Evolutionary conservation across 2,113 vertebrate genomes (phyloP), one percentile per base, ranked within the genome.

Genomic region (Vulpes ferrilata): DNA sequence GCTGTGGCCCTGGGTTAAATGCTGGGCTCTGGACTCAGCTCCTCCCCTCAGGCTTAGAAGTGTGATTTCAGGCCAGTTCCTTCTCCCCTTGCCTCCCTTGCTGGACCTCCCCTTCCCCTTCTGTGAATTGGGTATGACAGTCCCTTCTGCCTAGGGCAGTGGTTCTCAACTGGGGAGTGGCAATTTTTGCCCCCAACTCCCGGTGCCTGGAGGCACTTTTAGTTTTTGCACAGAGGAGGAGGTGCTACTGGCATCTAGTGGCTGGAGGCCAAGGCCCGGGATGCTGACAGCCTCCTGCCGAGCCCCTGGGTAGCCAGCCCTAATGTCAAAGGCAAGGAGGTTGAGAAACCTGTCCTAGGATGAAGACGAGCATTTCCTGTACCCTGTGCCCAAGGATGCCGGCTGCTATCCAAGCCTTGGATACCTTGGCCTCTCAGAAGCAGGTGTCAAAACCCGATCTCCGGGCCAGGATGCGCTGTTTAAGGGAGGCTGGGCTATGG

Each of bases 361-460:
- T 5, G 13, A 12, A 16, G 60, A 16, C 0, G 27, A 12, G 19
- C 11, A 10, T 8, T 7, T 6, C 67, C 10, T 69, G 30, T n/a
- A 17, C 22, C 2, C 1, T 0, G 23, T 0, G 10, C 35, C 74
- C 1, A 4, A 3, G 13, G 10, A 8, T 2, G 1, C 71, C n/a
- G n/a, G 7, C 9, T n/a, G 0, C 11, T 0, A 7, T 13, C 38
- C 20, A 0, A 2, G 51, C 43, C 5, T 43, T 19, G 69, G 38
- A 53, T 25, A 32, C 25, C 60, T 23, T 27, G 13, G 20, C 4
- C 57, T 15, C 13, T 9, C 53, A 10, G 87, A 71, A 20, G n/a
- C 10, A 11, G 74, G 15, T 1, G 38, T 64, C 6, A 0, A 2
- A 17, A 7, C 20, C 2, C 0, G 32, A 74, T 19, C n/a, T 71